These are phyloP conservation scores for Trachymyrmex septentrionalis DNA, from an alignment of 1,140 invertebrate species.

Conservation along the genomic window DNA sequence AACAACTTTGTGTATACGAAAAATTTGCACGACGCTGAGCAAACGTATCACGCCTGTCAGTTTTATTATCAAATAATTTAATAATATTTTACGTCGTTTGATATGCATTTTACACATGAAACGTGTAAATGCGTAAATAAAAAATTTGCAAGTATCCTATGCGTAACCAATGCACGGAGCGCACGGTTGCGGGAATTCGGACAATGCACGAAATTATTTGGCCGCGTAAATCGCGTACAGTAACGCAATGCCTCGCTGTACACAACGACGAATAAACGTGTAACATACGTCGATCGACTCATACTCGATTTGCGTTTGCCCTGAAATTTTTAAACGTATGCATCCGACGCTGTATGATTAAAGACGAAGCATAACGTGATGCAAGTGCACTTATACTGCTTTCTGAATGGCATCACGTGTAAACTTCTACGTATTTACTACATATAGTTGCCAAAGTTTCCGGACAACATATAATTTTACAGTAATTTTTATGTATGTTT, in stretches of 20 bases:
- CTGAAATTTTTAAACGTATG: slow-evolving; percentile 32
- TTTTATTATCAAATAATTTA: slow-evolving; percentile 17
- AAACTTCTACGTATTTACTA: not conserved
- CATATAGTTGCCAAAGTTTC: not conserved
- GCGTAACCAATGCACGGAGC: not conserved
- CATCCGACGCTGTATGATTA: no score
- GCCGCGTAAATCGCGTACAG: slow-evolving; percentile 40
- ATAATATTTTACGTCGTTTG: slow-evolving; percentile 28
- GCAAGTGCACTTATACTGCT: not conserved
- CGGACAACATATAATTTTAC: no score
- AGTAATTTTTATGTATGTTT: no score
- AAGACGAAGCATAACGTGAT: not conserved
- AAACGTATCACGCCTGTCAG: not conserved
- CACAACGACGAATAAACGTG: not conserved
- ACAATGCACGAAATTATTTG: slow-evolving; percentile 60
- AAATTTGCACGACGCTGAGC: not conserved
- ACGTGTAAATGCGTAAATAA: slow-evolving; percentile 33
- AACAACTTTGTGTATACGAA: not conserved
- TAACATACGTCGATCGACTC: slow-evolving; percentile 18
- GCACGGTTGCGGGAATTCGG: slow-evolving; percentile 32
- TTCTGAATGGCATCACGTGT: not conserved
- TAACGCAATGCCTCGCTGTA: not conserved
- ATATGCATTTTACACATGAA: not conserved
- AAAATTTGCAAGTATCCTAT: slow-evolving; percentile 35
- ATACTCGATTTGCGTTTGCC: not conserved